Base-by-base conservation (phyloP, 2,888 invertebrate species). In the Miltochrista miniata region DNA sequence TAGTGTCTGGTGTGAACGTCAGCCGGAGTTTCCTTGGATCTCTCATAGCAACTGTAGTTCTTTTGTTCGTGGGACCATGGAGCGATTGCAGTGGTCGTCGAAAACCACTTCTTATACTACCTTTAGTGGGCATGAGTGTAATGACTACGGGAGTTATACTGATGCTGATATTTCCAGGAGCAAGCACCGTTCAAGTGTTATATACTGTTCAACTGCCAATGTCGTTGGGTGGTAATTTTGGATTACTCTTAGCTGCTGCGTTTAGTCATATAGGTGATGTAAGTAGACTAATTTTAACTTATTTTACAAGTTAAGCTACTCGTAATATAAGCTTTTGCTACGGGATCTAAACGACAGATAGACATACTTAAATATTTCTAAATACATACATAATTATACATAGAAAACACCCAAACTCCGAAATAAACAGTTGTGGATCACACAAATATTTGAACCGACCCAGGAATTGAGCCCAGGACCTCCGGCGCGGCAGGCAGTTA, bases 191-290 rank as follows among this genome's bases (percentile, higher is more conserved):
- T 0, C 88, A 87, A 74, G 88, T 90, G 4, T 61, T 92, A 13
- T 92, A 92, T 51, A 74, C 79, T 4, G 88, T 92, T 4, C 88
- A 90, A 60, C 83, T 95, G 50, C 95, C 95, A 0, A 95, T 95
- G 92, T 95, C 95, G 50, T 84, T 93, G 30, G 94, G 94, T 30
- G 95, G 95, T 0, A 93, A 95, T 42, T 93, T 95, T 45, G 95
- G 95, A 67, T 92, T 95, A 43, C 92, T 95, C 85, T 92, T 95
- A 56, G 95, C 96, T 86, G 95, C 95, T 0, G 93, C 95, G 40
- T 95, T 96, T 85, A 95, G 95, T 77, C 95, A 96, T 76, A 93
- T 96, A 46, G 95, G 95, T 13, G 96, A 96, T 75, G 94, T 96
- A 59, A 95, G 96, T 88, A 31, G 8, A 1, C 8, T 31, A 31